These are phyloP conservation scores for Merodon equestris DNA, from an alignment of 2,888 invertebrate genomes.

Conservation along the genomic window DNA sequence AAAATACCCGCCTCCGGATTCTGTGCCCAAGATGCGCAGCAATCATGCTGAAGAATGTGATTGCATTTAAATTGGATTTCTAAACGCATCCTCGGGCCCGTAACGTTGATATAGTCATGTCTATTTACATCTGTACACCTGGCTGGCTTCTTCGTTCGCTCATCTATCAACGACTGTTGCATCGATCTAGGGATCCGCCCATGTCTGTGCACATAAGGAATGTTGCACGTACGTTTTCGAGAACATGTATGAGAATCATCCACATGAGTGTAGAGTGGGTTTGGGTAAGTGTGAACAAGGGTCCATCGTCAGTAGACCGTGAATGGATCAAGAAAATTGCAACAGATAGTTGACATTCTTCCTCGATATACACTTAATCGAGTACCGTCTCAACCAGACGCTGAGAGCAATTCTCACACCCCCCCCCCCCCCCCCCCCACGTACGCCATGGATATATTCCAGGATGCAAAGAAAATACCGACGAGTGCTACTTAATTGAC, in stretches of 20 bases:
- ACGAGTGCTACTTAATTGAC: conserved; percentile 46
- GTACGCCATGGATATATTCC: no score
- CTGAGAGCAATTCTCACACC: conserved; percentile 15
- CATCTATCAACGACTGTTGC: conserved; percentile 2
- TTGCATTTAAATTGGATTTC: conserved; percentile 67
- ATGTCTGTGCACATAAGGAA: conserved; percentile 17
- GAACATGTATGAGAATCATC: conserved; percentile 24
- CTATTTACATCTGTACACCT: conserved; percentile 27
- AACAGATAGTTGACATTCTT: conserved; percentile 45
- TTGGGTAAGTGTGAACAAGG: conserved; percentile 8
- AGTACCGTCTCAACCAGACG: conserved; percentile 14
- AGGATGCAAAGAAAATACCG: background rate
- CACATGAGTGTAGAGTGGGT: background rate
- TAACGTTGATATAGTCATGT: conserved; percentile 24
- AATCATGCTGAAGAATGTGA: conserved; percentile 56
- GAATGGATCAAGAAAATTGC: conserved; percentile 32
- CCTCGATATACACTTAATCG: conserved; percentile 13
- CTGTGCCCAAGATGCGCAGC: conserved; percentile 10
- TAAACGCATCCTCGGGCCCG: conserved; percentile 32
- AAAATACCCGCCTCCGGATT: conserved; percentile 5
- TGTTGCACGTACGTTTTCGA: conserved; percentile 25
- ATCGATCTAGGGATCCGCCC: conserved; percentile 20
- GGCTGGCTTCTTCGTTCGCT: conserved; percentile 1
- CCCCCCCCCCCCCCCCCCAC: background rate
- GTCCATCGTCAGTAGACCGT: conserved; percentile 4